Evolutionary conservation across 1,140 invertebrate genomes (phyloP), one percentile per base, ranked within the genome.

Genomic region (Atta texana): DNA sequence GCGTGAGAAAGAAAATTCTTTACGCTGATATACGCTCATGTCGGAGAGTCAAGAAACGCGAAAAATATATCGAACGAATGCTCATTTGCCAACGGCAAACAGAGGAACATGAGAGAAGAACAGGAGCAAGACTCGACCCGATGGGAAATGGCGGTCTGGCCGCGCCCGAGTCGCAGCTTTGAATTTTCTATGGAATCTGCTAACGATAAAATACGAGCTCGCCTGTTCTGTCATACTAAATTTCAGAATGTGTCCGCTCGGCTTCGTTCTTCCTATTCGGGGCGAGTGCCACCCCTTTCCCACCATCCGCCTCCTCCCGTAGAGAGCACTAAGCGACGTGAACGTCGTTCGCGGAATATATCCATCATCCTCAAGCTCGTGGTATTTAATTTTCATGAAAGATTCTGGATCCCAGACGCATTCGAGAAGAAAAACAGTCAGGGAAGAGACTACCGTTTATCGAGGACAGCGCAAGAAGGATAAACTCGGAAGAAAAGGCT

Each of bases 181-280:
- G 82, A 88, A 81, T 82, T 86, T 81, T 57, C 82, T 78, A 86
- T 89, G 51, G 76, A 74, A 86, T 86, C 44, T 78, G 84, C 88
- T 86, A 88, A 88, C 82, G 76, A 88, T 69, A 85, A 89, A 89
- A 86, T 75, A 86, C 75, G 87, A 88, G 87, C 44, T 39, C 18
- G 18, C 31, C 31, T 31, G 55, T 76, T 59, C 88, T 44, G 66
- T 64, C 49, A 51, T 55, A 57, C 55, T 88, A 89, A 88, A 74
- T 89, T 89, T 75, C 87, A 72, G 69, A 74, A 78, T 51, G 66
- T 57, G 61, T 89, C 68, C 68, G 64, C 74, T 55, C 63, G 72
- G 24, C 31, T 78, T 31, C 51, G 55, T 63, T 53, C 74, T 69
- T 66, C 44, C 59, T 49, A 75, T 82, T 87, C 61, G 39, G 28